Conservation (phyloP, 92 coral and sea anemone genomes). For the Paramuricea clavata region DNA sequence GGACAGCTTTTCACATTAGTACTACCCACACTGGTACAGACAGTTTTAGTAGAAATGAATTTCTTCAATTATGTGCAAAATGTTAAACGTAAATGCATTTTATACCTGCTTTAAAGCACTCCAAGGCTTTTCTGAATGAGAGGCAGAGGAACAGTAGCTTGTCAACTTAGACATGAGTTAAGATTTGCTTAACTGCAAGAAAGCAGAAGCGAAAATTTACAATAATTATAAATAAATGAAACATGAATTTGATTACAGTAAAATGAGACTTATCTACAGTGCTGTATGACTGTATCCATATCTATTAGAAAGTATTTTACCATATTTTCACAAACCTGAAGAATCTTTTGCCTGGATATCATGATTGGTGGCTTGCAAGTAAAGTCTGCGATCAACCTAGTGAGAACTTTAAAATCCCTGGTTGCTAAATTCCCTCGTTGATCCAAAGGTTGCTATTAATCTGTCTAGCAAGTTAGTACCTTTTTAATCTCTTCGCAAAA, state of each 20-base stretch:
- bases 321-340: not conserved
- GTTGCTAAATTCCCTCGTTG: constrained; percentile 23
- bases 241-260: not conserved
- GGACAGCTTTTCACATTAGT: no score
- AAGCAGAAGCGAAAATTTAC: not conserved
- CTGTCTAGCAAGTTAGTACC: no score
- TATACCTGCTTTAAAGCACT: not conserved
- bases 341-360: constrained; percentile 2
- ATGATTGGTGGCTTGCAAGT: constrained; percentile 5
- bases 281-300: not conserved
- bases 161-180: constrained; percentile 1
- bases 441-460: constrained; percentile 8
- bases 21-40: no score
- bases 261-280: not conserved
- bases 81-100: no score
- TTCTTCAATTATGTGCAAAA: no score
- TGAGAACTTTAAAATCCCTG: constrained; percentile 12
- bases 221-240: no score
- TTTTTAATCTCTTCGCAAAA: constrained; percentile 29
- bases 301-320: no score
- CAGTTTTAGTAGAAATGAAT: no score
- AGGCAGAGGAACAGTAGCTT: not conserved
- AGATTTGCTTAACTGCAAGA: not conserved
- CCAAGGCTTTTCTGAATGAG: constrained; percentile 9
- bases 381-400: constrained; percentile 12